Conservation (phyloP, 1,140 invertebrate species). For the Ctenoplectra terminalis region DNA sequence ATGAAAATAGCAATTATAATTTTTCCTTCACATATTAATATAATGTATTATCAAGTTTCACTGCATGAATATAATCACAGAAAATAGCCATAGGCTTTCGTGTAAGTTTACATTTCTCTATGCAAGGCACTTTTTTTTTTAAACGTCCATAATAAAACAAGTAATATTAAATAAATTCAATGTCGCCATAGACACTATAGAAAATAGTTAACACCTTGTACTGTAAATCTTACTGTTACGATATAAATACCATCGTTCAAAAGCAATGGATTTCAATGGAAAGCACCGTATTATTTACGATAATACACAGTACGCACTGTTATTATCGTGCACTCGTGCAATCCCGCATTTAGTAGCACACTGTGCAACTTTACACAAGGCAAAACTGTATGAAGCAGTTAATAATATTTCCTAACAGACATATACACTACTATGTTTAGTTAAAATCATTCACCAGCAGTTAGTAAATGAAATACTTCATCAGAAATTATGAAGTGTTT, state of each 20-base stretch:
- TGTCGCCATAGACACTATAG: conserved; percentile 16
- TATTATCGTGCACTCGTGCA: conserved; percentile 25
- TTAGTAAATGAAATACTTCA: conserved; percentile 48
- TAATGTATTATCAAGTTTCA: conserved; percentile 32
- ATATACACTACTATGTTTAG: conserved; percentile 31
- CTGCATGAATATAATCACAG: conserved; percentile 65
- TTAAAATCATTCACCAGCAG: conserved; percentile 44
- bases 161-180: conserved; percentile 59
- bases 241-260: conserved; percentile 25
- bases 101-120: conserved; percentile 53
- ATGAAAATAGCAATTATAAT: conserved; percentile 17
- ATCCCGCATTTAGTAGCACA: conserved; percentile 31
- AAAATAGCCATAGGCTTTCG: conserved; percentile 51
- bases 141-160: conserved; percentile 54
- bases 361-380: background rate
- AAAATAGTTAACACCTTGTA: conserved; percentile 58
- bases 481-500: background rate
- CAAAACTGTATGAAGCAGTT: conserved; percentile 22
- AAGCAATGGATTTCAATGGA: conserved; percentile 2
- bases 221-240: conserved; percentile 45
- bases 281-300: conserved; percentile 54
- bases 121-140: conserved; percentile 48
- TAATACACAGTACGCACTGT: conserved; percentile 9
- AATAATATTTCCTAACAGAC: conserved; percentile 25
- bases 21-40: conserved; percentile 37